Percentiles rank a stretch among this genome's conserved stretches.
Conservation (phyloP, 2,888 invertebrate genomes). For the Agrotis puta region DNA sequence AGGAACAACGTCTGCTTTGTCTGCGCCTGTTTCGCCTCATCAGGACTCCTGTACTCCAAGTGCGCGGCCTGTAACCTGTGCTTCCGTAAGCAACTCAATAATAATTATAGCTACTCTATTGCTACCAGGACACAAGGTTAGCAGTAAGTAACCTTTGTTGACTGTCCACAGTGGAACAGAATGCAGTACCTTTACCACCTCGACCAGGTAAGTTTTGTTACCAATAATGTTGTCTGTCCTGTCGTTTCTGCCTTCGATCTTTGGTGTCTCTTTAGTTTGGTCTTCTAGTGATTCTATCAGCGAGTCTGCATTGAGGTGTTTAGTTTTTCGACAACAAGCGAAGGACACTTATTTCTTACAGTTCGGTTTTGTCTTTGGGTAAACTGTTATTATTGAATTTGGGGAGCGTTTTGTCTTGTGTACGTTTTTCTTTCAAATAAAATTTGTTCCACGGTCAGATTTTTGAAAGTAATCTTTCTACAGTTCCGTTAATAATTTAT, state of each 20-base stretch:
- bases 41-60: conserved; percentile 71
- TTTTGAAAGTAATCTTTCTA: neutral
- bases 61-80: conserved; percentile 77
- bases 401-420: neutral
- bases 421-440: neutral
- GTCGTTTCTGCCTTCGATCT: conserved; percentile 6
- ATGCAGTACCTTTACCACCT: conserved; percentile 37
- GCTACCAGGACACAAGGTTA: neutral
- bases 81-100: conserved; percentile 53
- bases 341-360: neutral
- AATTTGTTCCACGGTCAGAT: neutral
- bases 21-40: conserved; percentile 78
- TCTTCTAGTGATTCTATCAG: neutral
- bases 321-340: neutral
- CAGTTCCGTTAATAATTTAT: neutral
- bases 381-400: neutral
- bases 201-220: conserved; percentile 47
- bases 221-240: conserved; percentile 1
- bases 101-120: neutral
- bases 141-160: conserved; percentile 27
- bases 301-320: neutral
- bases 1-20: conserved; percentile 71
- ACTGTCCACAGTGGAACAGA: conserved; percentile 42
- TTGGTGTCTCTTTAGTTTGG: neutral
- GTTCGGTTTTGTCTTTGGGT: neutral